Evolutionary conservation across 2,888 invertebrate species (phyloP).

Genomic region (Trachelus stipa): DNA sequence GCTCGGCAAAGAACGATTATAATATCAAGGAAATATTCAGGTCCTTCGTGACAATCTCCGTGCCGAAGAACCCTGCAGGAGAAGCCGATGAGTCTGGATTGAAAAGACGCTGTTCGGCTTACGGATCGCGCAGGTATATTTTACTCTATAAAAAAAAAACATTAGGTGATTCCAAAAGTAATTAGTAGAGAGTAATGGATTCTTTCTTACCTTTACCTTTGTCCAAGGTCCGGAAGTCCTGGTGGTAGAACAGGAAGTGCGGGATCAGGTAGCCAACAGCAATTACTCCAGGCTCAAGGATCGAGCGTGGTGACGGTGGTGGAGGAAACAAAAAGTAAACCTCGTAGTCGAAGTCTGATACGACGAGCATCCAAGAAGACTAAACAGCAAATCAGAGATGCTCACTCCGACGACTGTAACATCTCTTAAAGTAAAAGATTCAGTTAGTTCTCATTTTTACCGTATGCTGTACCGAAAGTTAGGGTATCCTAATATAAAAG

Average conservation of each 20-base stretch:
- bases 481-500: not conserved
- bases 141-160: not conserved
- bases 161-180: not conserved
- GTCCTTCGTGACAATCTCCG: conserved; percentile 80
- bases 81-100: conserved; percentile 73
- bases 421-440: conserved; percentile 71
- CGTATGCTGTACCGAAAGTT: not conserved
- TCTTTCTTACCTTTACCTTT: conserved; percentile 3
- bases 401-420: conserved; percentile 78
- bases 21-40: conserved; percentile 85
- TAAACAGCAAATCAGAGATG: conserved; percentile 81
- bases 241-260: conserved; percentile 55
- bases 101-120: conserved; percentile 81
- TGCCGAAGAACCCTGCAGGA: conserved; percentile 68
- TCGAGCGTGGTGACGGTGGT: conserved; percentile 59
- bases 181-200: not conserved
- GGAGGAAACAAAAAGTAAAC: conserved; percentile 71
- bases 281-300: conserved; percentile 55
- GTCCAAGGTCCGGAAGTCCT: conserved; percentile 56
- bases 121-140: conserved; percentile 67
- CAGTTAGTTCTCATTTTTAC: not conserved
- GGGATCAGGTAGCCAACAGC: conserved; percentile 54
- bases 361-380: conserved; percentile 83
- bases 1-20: conserved; percentile 83
- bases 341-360: conserved; percentile 80